These are phyloP conservation scores for Bovichtus variegatus DNA, from an alignment of 2,797 vertebrate species.

Conservation along the genomic window DNA sequence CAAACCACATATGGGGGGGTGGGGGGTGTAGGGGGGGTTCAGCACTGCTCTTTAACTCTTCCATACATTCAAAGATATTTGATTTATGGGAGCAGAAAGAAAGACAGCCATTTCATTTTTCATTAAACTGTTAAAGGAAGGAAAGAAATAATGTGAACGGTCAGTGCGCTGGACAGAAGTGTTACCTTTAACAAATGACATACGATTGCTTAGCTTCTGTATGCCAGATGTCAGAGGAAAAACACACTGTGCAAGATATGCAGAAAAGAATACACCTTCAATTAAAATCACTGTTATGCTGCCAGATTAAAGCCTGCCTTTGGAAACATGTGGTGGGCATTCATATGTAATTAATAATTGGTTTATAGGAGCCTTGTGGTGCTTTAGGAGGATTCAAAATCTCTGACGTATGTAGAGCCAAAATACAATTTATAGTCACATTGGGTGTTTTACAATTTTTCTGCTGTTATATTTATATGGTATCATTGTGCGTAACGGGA, in stretches of 20 bases:
- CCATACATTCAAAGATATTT: constrained; percentile 70
- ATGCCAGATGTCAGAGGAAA: not conserved
- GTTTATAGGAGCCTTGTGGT: not conserved
- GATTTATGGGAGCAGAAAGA: constrained; percentile 69
- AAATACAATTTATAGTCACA: constrained; percentile 10
- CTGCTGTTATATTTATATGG: not conserved
- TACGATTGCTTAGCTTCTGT: not conserved
- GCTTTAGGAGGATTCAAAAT: not conserved
- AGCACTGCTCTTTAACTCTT: constrained; percentile 53
- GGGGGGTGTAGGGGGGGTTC: constrained; percentile 10
- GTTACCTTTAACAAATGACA: constrained; percentile 29
- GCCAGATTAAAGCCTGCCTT: not conserved
- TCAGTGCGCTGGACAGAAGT: not conserved
- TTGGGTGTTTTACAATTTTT: not conserved
- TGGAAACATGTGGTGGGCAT: not conserved
- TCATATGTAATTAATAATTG: not conserved
- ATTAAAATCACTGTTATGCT: constrained; percentile 4
- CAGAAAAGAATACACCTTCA: not conserved
- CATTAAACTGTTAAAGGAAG: constrained; percentile 35
- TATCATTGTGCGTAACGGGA: constrained; percentile 21
- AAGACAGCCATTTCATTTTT: constrained; percentile 51
- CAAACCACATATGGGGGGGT: constrained; percentile 52
- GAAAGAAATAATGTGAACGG: constrained; percentile 31
- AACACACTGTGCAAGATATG: constrained; percentile 12
- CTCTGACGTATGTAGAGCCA: not conserved